Evolutionary conservation across 1,140 invertebrate species (phyloP).

Genomic region (Heliconius melpomene): DNA sequence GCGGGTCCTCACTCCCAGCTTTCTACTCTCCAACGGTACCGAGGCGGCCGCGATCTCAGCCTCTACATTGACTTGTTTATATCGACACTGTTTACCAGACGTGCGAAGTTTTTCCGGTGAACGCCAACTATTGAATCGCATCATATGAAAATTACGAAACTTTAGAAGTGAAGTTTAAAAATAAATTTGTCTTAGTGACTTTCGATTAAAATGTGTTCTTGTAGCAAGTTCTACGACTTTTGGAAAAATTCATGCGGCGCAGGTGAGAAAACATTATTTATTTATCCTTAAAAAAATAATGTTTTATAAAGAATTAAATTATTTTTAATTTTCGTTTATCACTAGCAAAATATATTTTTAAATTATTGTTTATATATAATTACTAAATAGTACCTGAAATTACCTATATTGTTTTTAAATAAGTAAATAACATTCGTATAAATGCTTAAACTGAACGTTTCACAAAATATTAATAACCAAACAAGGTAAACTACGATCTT

Average conservation of each 20-base stretch:
- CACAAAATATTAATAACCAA: not conserved
- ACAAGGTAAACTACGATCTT: not conserved
- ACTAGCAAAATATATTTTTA: too few species aligned
- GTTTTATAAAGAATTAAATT: not conserved
- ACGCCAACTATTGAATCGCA: conserved; percentile 57
- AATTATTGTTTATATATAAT: too few species aligned
- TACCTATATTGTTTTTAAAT: too few species aligned
- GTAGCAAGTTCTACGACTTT: conserved; percentile 78
- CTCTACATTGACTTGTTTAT: conserved; percentile 68
- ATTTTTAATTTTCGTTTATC: too few species aligned
- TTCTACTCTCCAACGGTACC: conserved; percentile 70
- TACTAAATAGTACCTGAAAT: too few species aligned
- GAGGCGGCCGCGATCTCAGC: conserved; percentile 53
- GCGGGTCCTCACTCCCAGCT: conserved; percentile 52
- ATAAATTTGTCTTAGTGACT: conserved; percentile 75
- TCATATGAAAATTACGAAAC: conserved; percentile 74
- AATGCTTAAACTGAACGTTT: not conserved
- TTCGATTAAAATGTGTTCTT: conserved; percentile 70
- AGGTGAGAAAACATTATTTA: conserved; percentile 55
- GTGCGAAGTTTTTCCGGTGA: conserved; percentile 57
- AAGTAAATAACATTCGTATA: too few species aligned
- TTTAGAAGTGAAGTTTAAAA: conserved; percentile 79
- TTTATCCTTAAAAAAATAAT: not conserved
- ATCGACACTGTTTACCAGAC: conserved; percentile 51
- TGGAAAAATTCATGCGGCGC: conserved; percentile 76